Percentiles rank a stretch among this genome's conserved stretches.
Conservation (phyloP, 2,888 invertebrate species). For the Phaonia tiefii region DNA sequence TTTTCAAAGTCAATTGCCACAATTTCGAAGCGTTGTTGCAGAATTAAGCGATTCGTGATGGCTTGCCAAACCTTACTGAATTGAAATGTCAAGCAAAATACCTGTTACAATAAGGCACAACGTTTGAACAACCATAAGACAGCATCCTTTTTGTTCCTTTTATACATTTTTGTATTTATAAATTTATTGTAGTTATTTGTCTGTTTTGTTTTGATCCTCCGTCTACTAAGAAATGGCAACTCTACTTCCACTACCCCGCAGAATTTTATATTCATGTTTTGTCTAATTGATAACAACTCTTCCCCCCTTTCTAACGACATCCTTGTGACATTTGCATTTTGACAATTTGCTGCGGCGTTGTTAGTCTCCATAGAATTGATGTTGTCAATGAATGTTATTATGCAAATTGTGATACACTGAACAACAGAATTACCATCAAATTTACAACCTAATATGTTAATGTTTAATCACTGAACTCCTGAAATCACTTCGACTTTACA, state of each 20-base stretch:
- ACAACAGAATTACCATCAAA: slow-evolving; percentile 15
- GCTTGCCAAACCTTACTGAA: too few species aligned
- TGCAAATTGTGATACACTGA: slow-evolving; percentile 20
- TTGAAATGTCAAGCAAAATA: too few species aligned
- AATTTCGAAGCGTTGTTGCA: too few species aligned
- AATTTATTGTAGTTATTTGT: neutral
- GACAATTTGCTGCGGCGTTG: neutral
- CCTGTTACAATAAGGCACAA: too few species aligned
- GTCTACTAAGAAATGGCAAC: too few species aligned
- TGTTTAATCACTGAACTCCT: slow-evolving; percentile 35
- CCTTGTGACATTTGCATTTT: neutral
- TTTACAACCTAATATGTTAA: slow-evolving; percentile 26
- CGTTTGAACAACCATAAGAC: too few species aligned
- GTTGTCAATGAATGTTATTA: slow-evolving; percentile 6
- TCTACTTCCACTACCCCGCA: neutral
- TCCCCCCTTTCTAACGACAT: neutral
- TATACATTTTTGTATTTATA: too few species aligned
- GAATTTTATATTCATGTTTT: too few species aligned
- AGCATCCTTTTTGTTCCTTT: too few species aligned
- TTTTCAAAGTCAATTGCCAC: too few species aligned
- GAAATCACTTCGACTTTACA: slow-evolving; percentile 27
- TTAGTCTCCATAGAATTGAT: neutral
- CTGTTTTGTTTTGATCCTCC: neutral
- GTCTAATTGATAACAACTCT: slow-evolving; percentile 1
- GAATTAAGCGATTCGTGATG: too few species aligned